Conservation (phyloP, 1,140 invertebrate genomes). For the Ceratosolen fusciceps region DNA sequence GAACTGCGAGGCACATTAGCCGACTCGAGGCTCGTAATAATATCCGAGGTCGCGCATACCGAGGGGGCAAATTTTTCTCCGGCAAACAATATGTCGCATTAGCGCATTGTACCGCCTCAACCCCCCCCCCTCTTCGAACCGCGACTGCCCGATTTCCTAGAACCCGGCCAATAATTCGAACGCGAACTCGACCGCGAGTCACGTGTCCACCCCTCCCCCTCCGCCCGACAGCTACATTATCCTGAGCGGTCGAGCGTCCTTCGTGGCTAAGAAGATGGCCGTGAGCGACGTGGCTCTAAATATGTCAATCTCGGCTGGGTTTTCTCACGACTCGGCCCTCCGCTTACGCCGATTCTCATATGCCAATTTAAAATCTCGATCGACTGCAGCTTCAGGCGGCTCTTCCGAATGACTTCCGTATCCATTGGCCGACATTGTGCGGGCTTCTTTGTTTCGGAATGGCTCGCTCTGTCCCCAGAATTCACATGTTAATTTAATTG, state of each 20-base stretch:
- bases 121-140: no score
- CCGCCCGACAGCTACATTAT: constrained; percentile 4
- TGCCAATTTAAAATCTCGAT: no score
- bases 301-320: no score
- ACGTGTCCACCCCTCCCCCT: neutral
- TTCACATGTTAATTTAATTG: constrained; percentile 7
- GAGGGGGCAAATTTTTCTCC: constrained; percentile 69
- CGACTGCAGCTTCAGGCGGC: no score
- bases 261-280: neutral
- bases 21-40: neutral
- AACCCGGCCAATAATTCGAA: no score
- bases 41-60: constrained; percentile 65
- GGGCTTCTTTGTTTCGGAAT: neutral
- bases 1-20: no score
- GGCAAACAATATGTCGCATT: constrained; percentile 71
- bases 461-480: neutral
- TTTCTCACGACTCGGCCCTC: no score
- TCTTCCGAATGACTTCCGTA: no score
- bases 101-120: constrained; percentile 69
- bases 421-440: neutral
- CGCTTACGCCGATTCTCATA: no score
- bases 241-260: neutral
- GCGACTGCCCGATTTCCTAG: constrained; percentile 25
- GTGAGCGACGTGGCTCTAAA: no score
- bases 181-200: neutral